Conservation (phyloP, 64 coral and sea anemone species). For the Orbicella faveolata region DNA sequence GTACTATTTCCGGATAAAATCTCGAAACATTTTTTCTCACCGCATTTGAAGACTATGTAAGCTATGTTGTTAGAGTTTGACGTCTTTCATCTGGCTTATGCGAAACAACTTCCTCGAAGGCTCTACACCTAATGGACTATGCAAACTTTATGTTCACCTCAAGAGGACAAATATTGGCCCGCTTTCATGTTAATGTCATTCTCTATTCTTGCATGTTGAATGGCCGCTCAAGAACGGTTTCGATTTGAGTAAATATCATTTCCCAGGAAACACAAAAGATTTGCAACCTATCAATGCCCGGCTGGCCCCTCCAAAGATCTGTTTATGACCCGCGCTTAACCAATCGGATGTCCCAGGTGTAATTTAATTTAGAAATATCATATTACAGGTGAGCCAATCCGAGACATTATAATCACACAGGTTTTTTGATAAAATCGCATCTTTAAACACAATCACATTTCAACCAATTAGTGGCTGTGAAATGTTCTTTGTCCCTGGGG, state of each 20-base stretch:
- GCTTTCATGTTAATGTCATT: constrained; percentile 30
- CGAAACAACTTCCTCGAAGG: constrained; percentile 17
- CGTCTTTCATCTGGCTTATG: constrained; percentile 36
- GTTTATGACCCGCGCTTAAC: constrained; percentile 40
- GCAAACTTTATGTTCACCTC: constrained; percentile 14
- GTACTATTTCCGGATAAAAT: constrained; percentile 39
- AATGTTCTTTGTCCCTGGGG: constrained; percentile 88
- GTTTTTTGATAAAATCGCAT: constrained; percentile 91
- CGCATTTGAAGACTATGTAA: constrained; percentile 39
- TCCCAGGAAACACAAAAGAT: constrained; percentile 25
- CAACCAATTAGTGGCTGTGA: constrained; percentile 89
- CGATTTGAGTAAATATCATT: constrained; percentile 9
- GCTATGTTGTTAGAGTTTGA: constrained; percentile 34
- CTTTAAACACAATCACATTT: constrained; percentile 79
- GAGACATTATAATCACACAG: constrained; percentile 55
- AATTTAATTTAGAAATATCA: constrained; percentile 78
- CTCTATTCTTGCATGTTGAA: constrained; percentile 30
- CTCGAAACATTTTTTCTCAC: constrained; percentile 13
- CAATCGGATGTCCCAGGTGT: constrained; percentile 53
- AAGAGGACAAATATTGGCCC: constrained; percentile 39
- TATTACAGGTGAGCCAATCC: constrained; percentile 82
- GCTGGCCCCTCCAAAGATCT: constrained; percentile 41
- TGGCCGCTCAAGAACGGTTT: background rate
- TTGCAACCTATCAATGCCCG: constrained; percentile 16
- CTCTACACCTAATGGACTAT: constrained; percentile 12